A percentile compares a stretch with the other conserved stretches of the same genome.
Evolutionary conservation across 2,797 vertebrate genomes (phyloP).

Genomic region (Arvicola amphibius): DNA sequence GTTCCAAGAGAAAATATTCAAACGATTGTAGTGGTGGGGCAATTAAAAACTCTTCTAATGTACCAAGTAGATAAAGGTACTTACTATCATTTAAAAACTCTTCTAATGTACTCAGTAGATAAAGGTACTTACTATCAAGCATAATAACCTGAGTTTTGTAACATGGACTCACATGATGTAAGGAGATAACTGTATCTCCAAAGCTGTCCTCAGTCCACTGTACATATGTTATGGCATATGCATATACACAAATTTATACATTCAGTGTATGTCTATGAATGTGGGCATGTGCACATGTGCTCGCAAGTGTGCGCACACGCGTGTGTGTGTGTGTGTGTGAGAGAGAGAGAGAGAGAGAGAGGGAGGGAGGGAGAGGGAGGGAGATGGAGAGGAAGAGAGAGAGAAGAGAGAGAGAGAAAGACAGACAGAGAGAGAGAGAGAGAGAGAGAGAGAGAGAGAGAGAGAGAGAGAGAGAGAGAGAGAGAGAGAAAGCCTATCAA

Average conservation of each 20-base stretch:
- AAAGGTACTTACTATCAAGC: neutral
- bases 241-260: neutral
- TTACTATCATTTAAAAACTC: neutral
- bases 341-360: no score
- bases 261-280: neutral
- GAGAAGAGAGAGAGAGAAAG: neutral
- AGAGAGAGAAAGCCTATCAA: neutral
- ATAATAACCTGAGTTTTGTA: neutral
- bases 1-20: neutral
- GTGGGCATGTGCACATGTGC: neutral
- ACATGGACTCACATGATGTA: neutral
- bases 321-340: neutral
- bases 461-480: neutral
- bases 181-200: neutral
- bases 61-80: neutral
- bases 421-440: no score
- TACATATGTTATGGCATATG: neutral
- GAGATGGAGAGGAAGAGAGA: no score
- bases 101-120: neutral
- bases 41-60: neutral
- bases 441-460: no score
- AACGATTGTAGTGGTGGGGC: neutral
- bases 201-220: neutral
- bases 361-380: no score
- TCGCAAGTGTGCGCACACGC: rapidly evolving